Conservation (phyloP, 2,113 vertebrate species). For the Struthidea cinerea region DNA sequence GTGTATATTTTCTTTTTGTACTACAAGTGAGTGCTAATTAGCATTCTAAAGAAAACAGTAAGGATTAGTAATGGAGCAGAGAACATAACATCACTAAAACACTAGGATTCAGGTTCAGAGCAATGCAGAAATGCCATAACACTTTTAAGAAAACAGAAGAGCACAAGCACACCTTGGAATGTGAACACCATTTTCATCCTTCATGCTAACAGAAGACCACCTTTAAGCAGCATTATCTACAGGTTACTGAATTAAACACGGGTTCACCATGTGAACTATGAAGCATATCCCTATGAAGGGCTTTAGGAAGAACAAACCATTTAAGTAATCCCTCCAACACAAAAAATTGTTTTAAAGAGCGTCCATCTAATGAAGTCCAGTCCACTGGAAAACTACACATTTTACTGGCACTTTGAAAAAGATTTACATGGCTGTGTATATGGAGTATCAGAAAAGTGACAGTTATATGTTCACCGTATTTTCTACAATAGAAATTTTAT, state of each 20-base stretch:
- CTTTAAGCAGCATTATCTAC: not conserved
- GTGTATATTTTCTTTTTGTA: not conserved
- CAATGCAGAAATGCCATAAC: not conserved
- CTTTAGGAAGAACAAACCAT: not conserved
- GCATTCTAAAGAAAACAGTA: not conserved
- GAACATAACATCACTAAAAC: not conserved
- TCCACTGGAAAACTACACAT: not conserved
- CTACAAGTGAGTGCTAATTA: not conserved
- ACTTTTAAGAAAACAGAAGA: not conserved
- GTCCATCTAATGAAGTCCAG: not conserved
- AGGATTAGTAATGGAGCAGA: not conserved
- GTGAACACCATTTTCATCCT: not conserved
- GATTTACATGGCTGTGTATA: not conserved
- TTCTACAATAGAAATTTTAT: not conserved
- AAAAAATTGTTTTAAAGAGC: not conserved
- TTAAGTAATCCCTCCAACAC: not conserved
- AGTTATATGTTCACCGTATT: not conserved
- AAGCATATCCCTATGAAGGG: fast-evolving
- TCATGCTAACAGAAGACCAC: not conserved
- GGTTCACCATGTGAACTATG: not conserved
- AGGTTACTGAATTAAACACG: not conserved
- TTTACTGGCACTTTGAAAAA: not conserved
- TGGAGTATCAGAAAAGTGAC: not conserved
- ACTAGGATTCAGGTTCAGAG: not conserved
- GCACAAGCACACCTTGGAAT: not conserved